Evolutionary conservation across 92 coral and sea anemone genomes (phyloP), one percentile per base, ranked within the genome.

Genomic region (Palythoa caribaeorum): DNA sequence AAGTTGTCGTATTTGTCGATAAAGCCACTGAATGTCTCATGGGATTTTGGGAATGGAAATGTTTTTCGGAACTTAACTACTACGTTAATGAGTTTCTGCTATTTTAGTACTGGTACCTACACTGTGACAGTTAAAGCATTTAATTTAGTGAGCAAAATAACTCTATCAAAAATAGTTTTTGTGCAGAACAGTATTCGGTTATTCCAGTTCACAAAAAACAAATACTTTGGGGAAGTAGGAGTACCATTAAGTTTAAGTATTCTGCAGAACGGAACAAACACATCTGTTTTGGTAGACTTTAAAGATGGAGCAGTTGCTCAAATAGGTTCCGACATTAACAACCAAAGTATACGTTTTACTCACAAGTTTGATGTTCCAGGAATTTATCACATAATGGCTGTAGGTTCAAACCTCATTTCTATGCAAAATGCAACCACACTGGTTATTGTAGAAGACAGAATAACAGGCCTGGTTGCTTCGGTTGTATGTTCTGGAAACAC

Each of bases 171-270:
- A 5, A 63, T 53, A 48, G 60, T 81, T 47, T 40, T 10, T 52
- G 86, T 81, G 5, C 86, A 81, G 57, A 50, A 81, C 57, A 68
- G 28, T 59, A 81, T 81, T 38, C 62, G 86, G 19, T 9, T 81
- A 38, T 48, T 81, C 17, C 60, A 68, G 13, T 81, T 65, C 36
- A 38, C 66, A 65, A 47, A 63, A 28, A 54, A 20, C 2, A 76
- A 63, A 7, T 68, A 81, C 44, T 65, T 40, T 66, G 60, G 39
- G n/a, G 62, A 66, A 66, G 47, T 68, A 35, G 62, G 44, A 11
- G 6, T 20, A 17, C 16, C 86, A 11, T 20, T 15, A n/a, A 10
- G 66, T 69, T 36, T 66, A 13, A 28, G 9, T 47, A 53, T 81
- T 81, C 75, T 66, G 5, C 76, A 81, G 14, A 81, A 81, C 15